These are phyloP conservation scores for Oxygymnocypris stewartii DNA, from an alignment of 2,113 vertebrate species.

Conservation along the genomic window DNA sequence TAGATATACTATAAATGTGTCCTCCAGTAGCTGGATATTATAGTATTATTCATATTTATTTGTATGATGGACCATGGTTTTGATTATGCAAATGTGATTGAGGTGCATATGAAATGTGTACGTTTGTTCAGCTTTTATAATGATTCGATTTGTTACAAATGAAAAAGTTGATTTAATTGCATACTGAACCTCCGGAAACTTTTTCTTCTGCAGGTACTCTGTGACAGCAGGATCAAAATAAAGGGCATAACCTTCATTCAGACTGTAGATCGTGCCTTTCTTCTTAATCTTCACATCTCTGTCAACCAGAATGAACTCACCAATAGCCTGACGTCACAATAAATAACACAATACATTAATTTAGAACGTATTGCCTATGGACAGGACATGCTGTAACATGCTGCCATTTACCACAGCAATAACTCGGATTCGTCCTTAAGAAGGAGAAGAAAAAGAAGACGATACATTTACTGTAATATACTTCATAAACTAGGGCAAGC, in stretches of 20 bases:
- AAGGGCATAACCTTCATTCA: conserved; percentile 88
- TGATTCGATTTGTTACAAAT: neutral
- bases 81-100: neutral
- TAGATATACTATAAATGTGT: neutral
- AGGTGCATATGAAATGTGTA: neutral
- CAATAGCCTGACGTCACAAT: conserved; percentile 78
- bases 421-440: neutral
- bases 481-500: neutral
- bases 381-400: neutral
- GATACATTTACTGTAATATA: neutral
- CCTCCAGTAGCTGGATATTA: neutral
- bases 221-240: conserved; percentile 83
- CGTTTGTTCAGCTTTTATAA: neutral
- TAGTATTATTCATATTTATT: neutral
- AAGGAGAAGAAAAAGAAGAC: neutral
- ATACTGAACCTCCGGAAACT: conserved; percentile 82
- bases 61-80: neutral
- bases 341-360: neutral
- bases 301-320: conserved; percentile 94
- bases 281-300: conserved; percentile 88
- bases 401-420: neutral
- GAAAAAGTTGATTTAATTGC: neutral
- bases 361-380: neutral
- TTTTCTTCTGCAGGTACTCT: conserved; percentile 89
- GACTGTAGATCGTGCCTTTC: conserved; percentile 88